Evolutionary conservation across 1,140 invertebrate genomes (phyloP), one percentile per base, ranked within the genome.

Genomic region (Chelonus insularis): DNA sequence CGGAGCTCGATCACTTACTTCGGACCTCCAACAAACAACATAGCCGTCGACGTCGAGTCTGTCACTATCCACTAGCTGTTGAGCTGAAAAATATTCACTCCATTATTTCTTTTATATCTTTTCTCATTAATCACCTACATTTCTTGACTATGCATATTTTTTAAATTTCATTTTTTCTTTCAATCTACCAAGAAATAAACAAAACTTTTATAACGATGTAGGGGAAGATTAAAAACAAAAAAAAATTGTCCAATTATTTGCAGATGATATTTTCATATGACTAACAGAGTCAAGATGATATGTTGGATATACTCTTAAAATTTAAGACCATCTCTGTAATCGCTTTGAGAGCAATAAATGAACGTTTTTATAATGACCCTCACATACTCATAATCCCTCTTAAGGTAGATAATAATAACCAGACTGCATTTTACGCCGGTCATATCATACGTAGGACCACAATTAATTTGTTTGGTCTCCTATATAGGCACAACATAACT

Each of bases 401-500:
- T 29, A 50, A 50, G 47, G 47, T 23, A 50, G 23, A 50, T 50
- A 50, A 50, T 50, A 50, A 50, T 50, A 50, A 50, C 21, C 47
- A 18, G n/a, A 50, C 25, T 29, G 25, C 47, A 50, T 50, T 50
- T 50, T 50, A 50, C 25, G 23, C 47, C 23, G 21, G 29, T 9
- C 23, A 21, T 50, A 56, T 39, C 21, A 36, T n/a, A 39, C 21
- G 18, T 25, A 11, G 16, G 12, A 39, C 23, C 23, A 21, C 29
- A 43, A 43, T 43, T 16, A 43, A 43, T 43, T 43, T 43, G 41
- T 14, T 43, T 7, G 16, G 16, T 7, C 16, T 43, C 12, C 12
- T 43, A 43, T 16, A 43, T 43, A 69, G 67, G 59, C 68, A 62
- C 43, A 50, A 66, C 64, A 71, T 71, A 71, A 71, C 57, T 71